These are phyloP conservation scores for Oreocharis arfaki DNA, from an alignment of 2,113 vertebrate species.

Conservation along the genomic window DNA sequence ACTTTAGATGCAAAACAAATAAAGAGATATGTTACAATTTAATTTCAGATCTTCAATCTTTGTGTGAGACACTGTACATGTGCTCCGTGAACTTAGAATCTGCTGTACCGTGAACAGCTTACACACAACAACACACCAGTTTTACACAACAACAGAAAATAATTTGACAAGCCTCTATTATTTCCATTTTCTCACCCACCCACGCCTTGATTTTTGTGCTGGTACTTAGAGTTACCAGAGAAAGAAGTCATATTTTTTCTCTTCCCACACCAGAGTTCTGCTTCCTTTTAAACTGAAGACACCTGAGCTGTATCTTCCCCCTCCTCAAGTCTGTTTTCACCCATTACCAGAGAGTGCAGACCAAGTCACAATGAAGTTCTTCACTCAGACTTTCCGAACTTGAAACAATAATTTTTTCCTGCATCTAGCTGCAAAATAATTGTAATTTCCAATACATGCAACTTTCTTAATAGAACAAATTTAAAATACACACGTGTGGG, in stretches of 20 bases:
- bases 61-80: not conserved
- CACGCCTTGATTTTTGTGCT: not conserved
- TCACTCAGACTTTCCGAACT: not conserved
- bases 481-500: rapidly evolving
- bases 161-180: not conserved
- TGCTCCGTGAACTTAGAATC: not conserved
- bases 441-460: not conserved
- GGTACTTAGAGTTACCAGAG: not conserved
- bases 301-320: rapidly evolving
- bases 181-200: not conserved
- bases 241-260: not conserved
- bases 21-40: rapidly evolving
- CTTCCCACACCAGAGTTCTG: not conserved
- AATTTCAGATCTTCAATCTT: not conserved
- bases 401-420: not conserved
- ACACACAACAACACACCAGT: too few relatives aligned
- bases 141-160: not conserved
- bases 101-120: not conserved
- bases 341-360: not conserved
- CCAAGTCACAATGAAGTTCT: not conserved
- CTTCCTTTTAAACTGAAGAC: not conserved
- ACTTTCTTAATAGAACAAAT: not conserved
- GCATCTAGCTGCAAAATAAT: not conserved
- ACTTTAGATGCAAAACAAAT: not conserved
- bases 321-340: not conserved